Percentiles rank a stretch among this genome's conserved stretches.
Conservation (phyloP, 2,888 invertebrate genomes). For the Cerastoderma edule region DNA sequence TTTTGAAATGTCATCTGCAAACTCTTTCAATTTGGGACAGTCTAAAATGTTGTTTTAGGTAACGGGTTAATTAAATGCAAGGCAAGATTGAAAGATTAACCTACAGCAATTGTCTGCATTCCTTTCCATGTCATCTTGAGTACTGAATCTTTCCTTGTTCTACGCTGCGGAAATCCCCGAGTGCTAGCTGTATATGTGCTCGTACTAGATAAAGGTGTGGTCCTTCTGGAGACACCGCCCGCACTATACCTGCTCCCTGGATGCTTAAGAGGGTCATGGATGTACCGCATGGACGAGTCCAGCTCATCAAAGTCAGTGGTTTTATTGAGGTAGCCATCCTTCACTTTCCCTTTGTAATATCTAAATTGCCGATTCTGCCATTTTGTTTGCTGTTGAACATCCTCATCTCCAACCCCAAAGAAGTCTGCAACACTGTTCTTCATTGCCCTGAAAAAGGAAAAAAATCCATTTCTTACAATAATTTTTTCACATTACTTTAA, state of each 20-base stretch:
- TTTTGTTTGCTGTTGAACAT: conserved; percentile 85
- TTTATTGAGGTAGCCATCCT: conserved; percentile 69
- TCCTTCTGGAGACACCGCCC: conserved; percentile 62
- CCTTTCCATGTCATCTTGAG: conserved; percentile 92
- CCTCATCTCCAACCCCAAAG: conserved; percentile 93
- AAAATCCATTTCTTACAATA: background rate
- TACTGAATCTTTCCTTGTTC: conserved; percentile 88
- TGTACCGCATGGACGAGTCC: conserved; percentile 65
- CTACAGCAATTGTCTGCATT: conserved; percentile 91
- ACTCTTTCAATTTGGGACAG: too few species aligned
- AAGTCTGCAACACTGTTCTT: conserved; percentile 92
- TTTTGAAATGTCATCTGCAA: too few species aligned
- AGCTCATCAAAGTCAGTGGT: conserved; percentile 66
- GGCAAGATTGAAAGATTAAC: conserved; percentile 29
- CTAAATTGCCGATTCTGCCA: conserved; percentile 90
- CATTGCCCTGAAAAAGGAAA: conserved; percentile 86
- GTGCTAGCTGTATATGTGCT: conserved; percentile 69
- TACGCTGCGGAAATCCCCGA: conserved; percentile 56
- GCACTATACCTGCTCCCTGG: conserved; percentile 53
- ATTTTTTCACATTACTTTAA: background rate
- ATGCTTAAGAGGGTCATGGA: conserved; percentile 73
- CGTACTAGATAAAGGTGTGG: conserved; percentile 71
- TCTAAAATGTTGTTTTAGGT: too few species aligned
- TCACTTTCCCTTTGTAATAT: conserved; percentile 69
- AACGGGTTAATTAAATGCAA: too few species aligned